Evolutionary conservation across 2,113 vertebrate genomes (phyloP).

Genomic region (Phoenicopterus ruber): DNA sequence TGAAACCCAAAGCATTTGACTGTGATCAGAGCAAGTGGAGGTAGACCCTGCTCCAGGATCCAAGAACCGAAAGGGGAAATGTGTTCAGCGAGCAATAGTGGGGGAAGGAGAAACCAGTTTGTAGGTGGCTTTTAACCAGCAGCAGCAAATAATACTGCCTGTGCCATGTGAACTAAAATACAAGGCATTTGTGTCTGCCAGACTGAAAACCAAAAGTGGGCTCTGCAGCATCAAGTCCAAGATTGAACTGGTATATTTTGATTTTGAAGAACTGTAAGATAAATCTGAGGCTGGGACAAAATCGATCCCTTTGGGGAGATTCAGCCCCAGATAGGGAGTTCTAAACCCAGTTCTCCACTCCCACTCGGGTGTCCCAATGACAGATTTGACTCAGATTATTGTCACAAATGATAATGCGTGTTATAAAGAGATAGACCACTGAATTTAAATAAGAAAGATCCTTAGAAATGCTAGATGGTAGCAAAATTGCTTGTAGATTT

Average conservation of each 20-base stretch:
- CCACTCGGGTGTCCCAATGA: neutral
- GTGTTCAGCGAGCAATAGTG: neutral
- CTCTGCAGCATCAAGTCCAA: neutral
- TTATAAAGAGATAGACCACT: neutral
- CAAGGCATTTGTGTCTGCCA: neutral
- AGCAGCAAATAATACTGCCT: neutral
- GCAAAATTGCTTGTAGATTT: neutral
- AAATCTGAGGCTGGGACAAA: neutral
- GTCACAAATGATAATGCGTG: neutral
- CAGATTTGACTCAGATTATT: neutral
- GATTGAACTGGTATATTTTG: neutral
- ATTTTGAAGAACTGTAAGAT: neutral
- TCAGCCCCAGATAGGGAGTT: neutral
- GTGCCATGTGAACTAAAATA: neutral
- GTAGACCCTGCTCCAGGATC: neutral
- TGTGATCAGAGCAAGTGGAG: neutral
- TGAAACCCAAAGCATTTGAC: neutral
- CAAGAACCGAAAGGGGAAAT: neutral
- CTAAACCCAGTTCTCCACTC: neutral
- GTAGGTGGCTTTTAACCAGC: neutral
- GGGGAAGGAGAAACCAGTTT: neutral
- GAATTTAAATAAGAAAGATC: neutral
- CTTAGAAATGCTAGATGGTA: neutral
- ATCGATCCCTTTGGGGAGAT: rapidly evolving
- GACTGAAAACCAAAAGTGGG: neutral